Percentiles rank a stretch among this genome's conserved stretches.
These are phyloP conservation scores for Hololepta plana DNA, from an alignment of 2,888 invertebrate genomes.

Conservation along the genomic window DNA sequence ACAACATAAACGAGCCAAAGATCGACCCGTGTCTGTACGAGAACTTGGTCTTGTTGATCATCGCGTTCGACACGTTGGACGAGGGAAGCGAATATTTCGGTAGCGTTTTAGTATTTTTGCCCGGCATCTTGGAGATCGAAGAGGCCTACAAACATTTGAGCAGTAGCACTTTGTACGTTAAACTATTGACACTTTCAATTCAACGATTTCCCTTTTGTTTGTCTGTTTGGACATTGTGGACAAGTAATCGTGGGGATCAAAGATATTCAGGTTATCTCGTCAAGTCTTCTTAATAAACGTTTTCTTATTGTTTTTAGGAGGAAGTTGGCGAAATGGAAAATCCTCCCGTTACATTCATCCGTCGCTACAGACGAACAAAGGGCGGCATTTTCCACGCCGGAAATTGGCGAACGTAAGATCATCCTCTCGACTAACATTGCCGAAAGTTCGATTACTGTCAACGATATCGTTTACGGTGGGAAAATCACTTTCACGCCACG, in stretches of 20 bases:
- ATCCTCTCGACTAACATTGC: constrained; percentile 84
- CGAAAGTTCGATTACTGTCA: constrained; percentile 82
- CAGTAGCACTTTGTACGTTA: too few relatives aligned
- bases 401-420: constrained; percentile 54
- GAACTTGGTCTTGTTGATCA: constrained; percentile 31
- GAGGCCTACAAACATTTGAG: too few relatives aligned
- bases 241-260: too few relatives aligned
- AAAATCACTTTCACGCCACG: constrained; percentile 1
- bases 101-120: constrained; percentile 68
- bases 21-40: constrained; percentile 20
- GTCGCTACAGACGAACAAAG: constrained; percentile 48
- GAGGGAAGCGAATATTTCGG: constrained; percentile 13
- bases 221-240: too few relatives aligned
- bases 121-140: constrained; percentile 75
- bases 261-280: too few relatives aligned
- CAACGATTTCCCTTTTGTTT: too few relatives aligned
- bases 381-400: constrained; percentile 39
- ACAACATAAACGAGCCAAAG: constrained; percentile 39
- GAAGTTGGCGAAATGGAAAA: constrained; percentile 19
- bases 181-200: too few relatives aligned
- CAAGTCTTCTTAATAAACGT: too few relatives aligned
- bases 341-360: constrained; percentile 39
- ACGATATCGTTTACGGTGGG: constrained; percentile 66
- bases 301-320: too few relatives aligned
- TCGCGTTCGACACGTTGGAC: constrained; percentile 47